Base-by-base conservation (phyloP, 2,888 invertebrate species). In the Trachelus tabidus region DNA sequence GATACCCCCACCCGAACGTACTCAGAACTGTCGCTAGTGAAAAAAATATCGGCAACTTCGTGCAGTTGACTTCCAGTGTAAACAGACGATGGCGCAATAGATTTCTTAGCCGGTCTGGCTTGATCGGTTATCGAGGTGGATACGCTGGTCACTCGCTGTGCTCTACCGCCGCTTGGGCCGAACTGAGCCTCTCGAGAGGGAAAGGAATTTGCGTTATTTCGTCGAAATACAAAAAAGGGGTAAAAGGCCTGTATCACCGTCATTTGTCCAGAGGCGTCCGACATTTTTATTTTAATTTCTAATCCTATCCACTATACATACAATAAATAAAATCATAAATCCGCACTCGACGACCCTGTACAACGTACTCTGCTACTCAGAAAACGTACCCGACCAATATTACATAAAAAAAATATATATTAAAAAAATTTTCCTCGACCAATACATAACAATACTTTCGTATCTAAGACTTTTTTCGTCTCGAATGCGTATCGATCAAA, bases 81-180 rank as follows among this genome's bases (percentile, higher is more conserved):
- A 81, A 81, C 78, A 81, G 73, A 75, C 73, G 76, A 75, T 84
- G 88, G 84, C 87, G 89, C 88, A 90, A 90, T 84, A 84, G 79
- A 81, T 87, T 87, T 87, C 85, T 87, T 84, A 84, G 87, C 85
- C 85, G 88, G 88, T 88, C 87, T 86, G 86, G 87, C 89, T 87
- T 89, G 89, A 90, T 87, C 88, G 87, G 87, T 83, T 89, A 89
- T 90, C 87, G 89, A 90, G 89, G 90, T 89, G 86, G 87, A 87
- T 87, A 82, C 85, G 56, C 56, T 56, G 56, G 56, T 56, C 56
- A 56, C 23, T 56, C 56, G 23, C 82, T 82, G 86, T 84, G 12
- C 77, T 79, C 84, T 83, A 79, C 83, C 74, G 76, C 85, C 83
- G 85, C 83, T 84, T 56, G 56, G 23, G 40, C 15, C n/a, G n/a